Evolutionary conservation across 2,113 vertebrate genomes (phyloP).

Genomic region (Alligator sinensis): DNA sequence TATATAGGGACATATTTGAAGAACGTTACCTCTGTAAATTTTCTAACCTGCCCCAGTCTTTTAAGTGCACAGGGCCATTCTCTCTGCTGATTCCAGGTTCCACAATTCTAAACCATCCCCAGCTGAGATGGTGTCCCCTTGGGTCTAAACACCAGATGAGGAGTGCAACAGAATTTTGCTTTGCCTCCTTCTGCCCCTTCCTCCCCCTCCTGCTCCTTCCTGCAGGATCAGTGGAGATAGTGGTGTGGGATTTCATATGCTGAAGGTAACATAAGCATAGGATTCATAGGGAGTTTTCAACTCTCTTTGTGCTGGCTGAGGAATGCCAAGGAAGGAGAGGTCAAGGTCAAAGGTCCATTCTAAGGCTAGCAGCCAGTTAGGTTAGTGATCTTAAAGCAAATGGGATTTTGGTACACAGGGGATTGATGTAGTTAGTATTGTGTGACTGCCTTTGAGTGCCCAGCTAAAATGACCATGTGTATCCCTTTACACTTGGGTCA

Average conservation of each 20-base stretch:
- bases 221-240: accelerated
- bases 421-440: no score
- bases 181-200: neutral
- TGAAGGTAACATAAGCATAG: accelerated
- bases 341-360: no score
- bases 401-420: no score
- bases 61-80: neutral
- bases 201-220: accelerated
- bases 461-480: no score
- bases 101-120: neutral
- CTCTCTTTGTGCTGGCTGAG: neutral
- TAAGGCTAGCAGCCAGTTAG: no score
- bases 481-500: no score
- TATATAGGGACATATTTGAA: neutral
- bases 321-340: neutral
- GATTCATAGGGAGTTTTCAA: neutral
- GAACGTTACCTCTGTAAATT: accelerated
- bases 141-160: neutral
- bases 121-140: neutral
- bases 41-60: neutral
- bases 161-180: neutral
- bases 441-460: no score
- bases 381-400: no score
- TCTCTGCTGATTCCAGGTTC: neutral
- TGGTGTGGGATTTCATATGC: neutral